Base-by-base conservation (phyloP, 2,797 vertebrate species). In the Buceros bicornis region DNA sequence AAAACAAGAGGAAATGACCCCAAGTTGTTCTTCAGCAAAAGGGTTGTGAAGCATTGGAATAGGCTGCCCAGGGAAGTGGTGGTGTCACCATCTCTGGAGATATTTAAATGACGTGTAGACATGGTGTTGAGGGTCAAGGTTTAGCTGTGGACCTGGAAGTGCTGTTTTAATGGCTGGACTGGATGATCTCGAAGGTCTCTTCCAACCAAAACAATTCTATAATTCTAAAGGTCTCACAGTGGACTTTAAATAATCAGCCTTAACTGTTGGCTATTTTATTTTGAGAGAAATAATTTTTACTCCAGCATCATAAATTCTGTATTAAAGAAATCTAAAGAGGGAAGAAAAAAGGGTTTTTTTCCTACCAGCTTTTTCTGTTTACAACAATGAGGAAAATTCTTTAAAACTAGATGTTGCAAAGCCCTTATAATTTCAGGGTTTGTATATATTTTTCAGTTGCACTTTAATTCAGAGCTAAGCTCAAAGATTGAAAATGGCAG, bases 401-500 rank as follows among this genome's bases (percentile, higher is more conserved):
- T 70, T 85, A 82, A 89, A 84, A 64, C 12, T 60, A 35, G 6
- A 28, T 64, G 11, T 66, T 87, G 42, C 25, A 73, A 82, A 87
- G 13, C 24, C 15, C 5, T 28, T 33, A 16, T 45, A 10, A 56
- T 84, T 47, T 53, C 18, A 50, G 48, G 6, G 47, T 93, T 76
- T 74, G 28, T 47, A 21, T 66, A 6, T 57, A 56, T 56, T 89
- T 94, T 88, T 58, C 74, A 62, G 31, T 65, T 87, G 26, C 19
- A 45, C 7, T 90, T 89, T 53, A 84, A 54, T 84, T 90, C 58
- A 82, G 33, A 80, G 17, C 21, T 85, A 71, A 84, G 40, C 72
- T 66, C n/a, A 73, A 82, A 62, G 37, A 45, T 22, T 72, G 24
- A 77, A 85, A 81, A 76, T 29, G 29, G 40, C 60, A 85, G 31